Percentiles rank a stretch among this genome's conserved stretches.
phyloP scores from a whole-genome alignment of 2,113 vertebrate species.

The Protobothrops mucrosquamatus region DNA sequence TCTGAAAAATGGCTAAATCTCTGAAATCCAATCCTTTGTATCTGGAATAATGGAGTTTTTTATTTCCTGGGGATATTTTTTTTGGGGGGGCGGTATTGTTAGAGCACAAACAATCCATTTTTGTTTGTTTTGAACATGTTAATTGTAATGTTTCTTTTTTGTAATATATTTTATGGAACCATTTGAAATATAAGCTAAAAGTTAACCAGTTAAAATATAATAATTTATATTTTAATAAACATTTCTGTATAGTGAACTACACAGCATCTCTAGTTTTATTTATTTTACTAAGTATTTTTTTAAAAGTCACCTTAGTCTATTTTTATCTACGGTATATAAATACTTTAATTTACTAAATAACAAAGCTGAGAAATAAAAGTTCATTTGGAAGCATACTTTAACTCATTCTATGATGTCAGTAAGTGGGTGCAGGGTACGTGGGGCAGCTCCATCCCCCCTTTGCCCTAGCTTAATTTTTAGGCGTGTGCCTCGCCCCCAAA shows the following conservation, averaged over 20 bases:
- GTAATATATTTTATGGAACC: neutral
- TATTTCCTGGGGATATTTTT: neutral
- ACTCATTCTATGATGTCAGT: too few relatives aligned
- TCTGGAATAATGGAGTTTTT: neutral
- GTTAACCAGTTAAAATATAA: neutral
- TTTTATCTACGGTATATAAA: neutral
- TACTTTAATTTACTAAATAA: neutral
- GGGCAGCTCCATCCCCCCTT: too few relatives aligned
- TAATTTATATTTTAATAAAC: neutral
- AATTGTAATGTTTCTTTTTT: neutral
- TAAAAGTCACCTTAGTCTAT: neutral
- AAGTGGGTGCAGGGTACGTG: too few relatives aligned
- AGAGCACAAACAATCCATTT: neutral
- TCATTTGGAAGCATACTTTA: neutral
- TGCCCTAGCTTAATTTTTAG: too few relatives aligned
- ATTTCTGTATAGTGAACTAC: neutral
- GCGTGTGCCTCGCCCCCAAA: too few relatives aligned
- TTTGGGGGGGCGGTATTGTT: neutral
- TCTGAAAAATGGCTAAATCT: neutral
- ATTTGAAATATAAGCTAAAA: neutral
- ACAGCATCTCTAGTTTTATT: neutral
- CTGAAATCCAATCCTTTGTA: neutral
- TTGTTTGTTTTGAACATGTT: neutral
- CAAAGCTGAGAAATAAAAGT: neutral
- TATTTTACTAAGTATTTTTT: neutral